A percentile compares a stretch with the other conserved stretches of the same genome.
phyloP scores from a whole-genome alignment of 1,140 invertebrate genomes.

The Microplitis demolitor region DNA sequence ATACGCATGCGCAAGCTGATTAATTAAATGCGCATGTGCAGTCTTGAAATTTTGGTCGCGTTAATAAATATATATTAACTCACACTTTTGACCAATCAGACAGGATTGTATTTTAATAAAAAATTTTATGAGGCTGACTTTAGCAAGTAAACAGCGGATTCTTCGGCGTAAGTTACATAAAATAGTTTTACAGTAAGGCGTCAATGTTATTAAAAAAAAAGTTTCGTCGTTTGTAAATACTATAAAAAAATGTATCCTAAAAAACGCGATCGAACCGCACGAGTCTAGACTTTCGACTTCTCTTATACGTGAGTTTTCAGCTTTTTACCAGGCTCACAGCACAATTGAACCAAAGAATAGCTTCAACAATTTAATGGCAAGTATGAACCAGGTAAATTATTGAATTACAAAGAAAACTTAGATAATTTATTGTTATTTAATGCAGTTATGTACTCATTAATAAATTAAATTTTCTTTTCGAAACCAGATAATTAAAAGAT shows the following conservation, averaged over 20 bases:
- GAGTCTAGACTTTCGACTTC: constrained; percentile 31
- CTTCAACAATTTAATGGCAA: constrained; percentile 2
- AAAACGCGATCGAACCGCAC: constrained; percentile 27
- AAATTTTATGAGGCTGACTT: too few relatives aligned
- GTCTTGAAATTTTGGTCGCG: too few relatives aligned
- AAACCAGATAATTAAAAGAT: not conserved
- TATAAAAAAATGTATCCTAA: not conserved
- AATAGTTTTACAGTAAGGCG: too few relatives aligned
- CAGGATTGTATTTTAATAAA: too few relatives aligned
- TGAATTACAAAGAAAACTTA: not conserved
- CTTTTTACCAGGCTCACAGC: constrained; percentile 25
- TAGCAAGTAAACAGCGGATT: too few relatives aligned
- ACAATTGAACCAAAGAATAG: constrained; percentile 11
- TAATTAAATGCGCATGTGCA: too few relatives aligned
- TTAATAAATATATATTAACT: too few relatives aligned
- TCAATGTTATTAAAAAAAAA: not conserved
- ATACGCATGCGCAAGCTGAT: too few relatives aligned
- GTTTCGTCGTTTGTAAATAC: too few relatives aligned
- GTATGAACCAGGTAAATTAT: constrained; percentile 19
- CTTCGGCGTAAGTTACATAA: too few relatives aligned
- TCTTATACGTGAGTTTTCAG: constrained; percentile 29
- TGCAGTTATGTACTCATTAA: not conserved
- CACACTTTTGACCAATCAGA: too few relatives aligned
- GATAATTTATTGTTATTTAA: not conserved
- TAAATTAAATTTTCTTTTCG: not conserved